Evolutionary conservation across 2,797 vertebrate species (phyloP), one percentile per base, ranked within the genome.

Genomic region (Schizopygopsis malacanthus): DNA sequence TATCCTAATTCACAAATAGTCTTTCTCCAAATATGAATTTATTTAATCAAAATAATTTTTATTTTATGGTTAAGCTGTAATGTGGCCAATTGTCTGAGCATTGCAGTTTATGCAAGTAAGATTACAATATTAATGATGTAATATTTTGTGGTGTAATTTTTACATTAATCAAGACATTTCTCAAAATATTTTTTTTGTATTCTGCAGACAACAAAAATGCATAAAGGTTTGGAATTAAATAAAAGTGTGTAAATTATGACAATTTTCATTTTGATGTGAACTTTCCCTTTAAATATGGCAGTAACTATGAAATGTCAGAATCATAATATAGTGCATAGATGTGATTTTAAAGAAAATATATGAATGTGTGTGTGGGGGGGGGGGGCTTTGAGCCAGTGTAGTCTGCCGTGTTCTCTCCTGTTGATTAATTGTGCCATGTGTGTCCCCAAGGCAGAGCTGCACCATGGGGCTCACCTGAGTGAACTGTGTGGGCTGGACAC

Each of bases 401-500:
- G 91, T 92, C 82, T 87, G 87, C 90, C 93, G 93, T 93, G 91
- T 94, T 94, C 93, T 92, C 88, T 33, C 13, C 7, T 80, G 4
- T 87, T 95, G 94, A 95, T 94, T 90, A 95, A 95, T 94, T 90
- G 88, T 92, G 81, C 56, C 72, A 4, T 82, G 79, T 85, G 88
- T 89, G 81, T 89, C 86, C 87, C 78, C 85, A 86, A 86, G 90
- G 92, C 92, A n/a, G 90, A 91, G 91, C 89, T 89, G 85, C 92
- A 89, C 88, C 45, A 22, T 50, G 85, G 87, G 82, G 73, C 89
- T 92, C 90, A 93, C 91, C 92, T 92, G 89, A 83, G 72, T 89
- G 88, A 86, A 77, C 82, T 88, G 85, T 85, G 90, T 89, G 86
- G 90, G 89, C 79, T 76, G 90, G 82, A 84, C 85, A 86, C 84